phyloP scores from a whole-genome alignment of 2,797 vertebrate species.

The Gambelia wislizenii region DNA sequence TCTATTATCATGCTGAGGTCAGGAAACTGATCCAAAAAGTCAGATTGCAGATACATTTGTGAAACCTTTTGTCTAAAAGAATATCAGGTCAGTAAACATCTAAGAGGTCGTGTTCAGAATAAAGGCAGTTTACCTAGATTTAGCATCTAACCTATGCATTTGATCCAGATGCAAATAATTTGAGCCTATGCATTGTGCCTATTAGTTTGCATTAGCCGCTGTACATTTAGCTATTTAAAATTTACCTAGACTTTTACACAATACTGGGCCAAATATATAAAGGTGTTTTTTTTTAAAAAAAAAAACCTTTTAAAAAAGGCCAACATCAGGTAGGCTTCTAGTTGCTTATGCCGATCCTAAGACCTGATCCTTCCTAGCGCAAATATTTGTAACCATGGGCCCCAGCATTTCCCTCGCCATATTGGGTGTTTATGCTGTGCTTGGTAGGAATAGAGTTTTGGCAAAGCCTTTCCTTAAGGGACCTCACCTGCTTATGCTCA shows the following conservation, averaged over 20 bases:
- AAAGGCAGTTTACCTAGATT: background rate
- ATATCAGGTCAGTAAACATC: slow-evolving; percentile 37
- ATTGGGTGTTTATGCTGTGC: background rate
- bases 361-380: no score
- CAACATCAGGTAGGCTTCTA: background rate
- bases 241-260: background rate
- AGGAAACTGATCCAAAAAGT: slow-evolving; percentile 72
- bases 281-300: background rate
- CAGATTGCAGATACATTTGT: slow-evolving; percentile 75
- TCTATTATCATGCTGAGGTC: slow-evolving; percentile 80
- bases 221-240: background rate
- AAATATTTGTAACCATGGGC: background rate
- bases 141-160: background rate
- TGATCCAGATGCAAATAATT: slow-evolving; percentile 1
- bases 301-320: background rate
- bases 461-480: background rate
- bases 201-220: background rate
- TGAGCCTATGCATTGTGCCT: background rate
- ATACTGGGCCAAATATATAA: background rate
- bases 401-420: background rate
- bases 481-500: background rate
- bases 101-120: background rate
- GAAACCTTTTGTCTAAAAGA: slow-evolving; percentile 79
- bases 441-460: no score
- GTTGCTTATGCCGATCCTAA: no score